These are phyloP conservation scores for Hydrochoerus hydrochaeris DNA, from an alignment of 2,113 vertebrate species.

Conservation along the genomic window DNA sequence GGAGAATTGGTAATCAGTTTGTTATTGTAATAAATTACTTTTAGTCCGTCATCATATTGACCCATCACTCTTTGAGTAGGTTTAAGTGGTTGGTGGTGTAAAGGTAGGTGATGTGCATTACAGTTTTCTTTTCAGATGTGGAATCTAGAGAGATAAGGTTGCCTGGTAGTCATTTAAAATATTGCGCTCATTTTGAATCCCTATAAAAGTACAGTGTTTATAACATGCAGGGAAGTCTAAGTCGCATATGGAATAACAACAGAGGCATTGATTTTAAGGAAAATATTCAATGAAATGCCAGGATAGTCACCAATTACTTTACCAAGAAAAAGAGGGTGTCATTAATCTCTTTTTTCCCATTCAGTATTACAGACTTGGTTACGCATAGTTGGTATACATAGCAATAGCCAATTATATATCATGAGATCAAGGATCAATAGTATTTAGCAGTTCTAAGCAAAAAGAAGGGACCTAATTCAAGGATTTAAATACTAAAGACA, in stretches of 20 bases:
- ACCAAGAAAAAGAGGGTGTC: not conserved
- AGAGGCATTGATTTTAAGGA: not conserved
- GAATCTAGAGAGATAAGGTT: not conserved
- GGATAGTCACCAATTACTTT: not conserved
- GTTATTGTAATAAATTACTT: not conserved
- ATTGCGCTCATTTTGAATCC: not conserved
- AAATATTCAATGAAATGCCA: not conserved
- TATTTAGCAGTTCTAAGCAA: not conserved
- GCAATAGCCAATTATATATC: not conserved
- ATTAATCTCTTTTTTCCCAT: not conserved
- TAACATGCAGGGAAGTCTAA: not conserved
- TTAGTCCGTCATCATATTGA: not conserved
- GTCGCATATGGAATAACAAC: not conserved
- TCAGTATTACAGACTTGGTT: not conserved
- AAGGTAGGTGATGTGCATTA: not conserved
- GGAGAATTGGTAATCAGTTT: not conserved
- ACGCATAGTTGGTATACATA: not conserved
- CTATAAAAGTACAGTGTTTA: not conserved
- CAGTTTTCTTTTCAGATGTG: not conserved
- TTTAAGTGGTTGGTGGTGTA: not conserved
- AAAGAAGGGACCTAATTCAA: not conserved
- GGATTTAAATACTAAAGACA: not conserved
- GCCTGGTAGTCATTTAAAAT: not conserved
- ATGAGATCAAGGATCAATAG: not conserved
- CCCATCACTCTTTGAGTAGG: not conserved